A percentile compares a stretch with the other conserved stretches of the same genome.
phyloP scores from a whole-genome alignment of 2,113 vertebrate genomes.

The Epinephelus cyanopodus region DNA sequence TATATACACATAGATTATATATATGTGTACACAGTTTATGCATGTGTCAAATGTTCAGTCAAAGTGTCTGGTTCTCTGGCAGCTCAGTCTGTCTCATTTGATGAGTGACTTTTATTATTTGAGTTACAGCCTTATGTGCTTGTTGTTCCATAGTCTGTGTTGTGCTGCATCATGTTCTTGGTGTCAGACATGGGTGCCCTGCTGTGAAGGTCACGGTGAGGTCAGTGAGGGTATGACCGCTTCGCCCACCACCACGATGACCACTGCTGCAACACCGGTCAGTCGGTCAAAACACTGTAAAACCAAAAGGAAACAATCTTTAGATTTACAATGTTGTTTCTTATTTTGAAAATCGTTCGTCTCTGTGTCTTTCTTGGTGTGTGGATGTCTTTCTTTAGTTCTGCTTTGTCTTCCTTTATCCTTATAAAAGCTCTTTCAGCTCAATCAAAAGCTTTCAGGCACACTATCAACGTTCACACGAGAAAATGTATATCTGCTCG shows the following conservation, averaged over 20 bases:
- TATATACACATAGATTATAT: neutral
- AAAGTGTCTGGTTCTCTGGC: neutral
- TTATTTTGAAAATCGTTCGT: neutral
- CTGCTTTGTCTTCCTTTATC: conserved; percentile 1
- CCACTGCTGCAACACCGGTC: neutral
- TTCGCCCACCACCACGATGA: conserved; percentile 54
- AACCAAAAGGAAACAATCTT: neutral
- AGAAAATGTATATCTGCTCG: conserved; percentile 34
- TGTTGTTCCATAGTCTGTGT: conserved; percentile 71
- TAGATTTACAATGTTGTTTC: neutral
- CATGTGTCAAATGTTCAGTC: neutral
- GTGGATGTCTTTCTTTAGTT: conserved; percentile 19
- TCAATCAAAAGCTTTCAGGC: conserved; percentile 34
- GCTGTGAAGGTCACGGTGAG: conserved; percentile 85
- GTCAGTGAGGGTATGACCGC: conserved; percentile 83
- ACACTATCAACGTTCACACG: conserved; percentile 37
- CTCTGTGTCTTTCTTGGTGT: conserved; percentile 20
- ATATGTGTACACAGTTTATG: neutral
- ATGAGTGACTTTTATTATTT: conserved; percentile 13
- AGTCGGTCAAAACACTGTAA: neutral
- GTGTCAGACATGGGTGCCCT: conserved; percentile 84
- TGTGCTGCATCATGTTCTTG: conserved; percentile 79
- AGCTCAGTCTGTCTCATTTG: neutral
- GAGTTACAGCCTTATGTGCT: conserved; percentile 63
- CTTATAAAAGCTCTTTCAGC: conserved; percentile 6